Percentiles rank a stretch among this genome's conserved stretches.
Conservation (phyloP, 2,888 invertebrate genomes). For the Chironomus tentans region DNA sequence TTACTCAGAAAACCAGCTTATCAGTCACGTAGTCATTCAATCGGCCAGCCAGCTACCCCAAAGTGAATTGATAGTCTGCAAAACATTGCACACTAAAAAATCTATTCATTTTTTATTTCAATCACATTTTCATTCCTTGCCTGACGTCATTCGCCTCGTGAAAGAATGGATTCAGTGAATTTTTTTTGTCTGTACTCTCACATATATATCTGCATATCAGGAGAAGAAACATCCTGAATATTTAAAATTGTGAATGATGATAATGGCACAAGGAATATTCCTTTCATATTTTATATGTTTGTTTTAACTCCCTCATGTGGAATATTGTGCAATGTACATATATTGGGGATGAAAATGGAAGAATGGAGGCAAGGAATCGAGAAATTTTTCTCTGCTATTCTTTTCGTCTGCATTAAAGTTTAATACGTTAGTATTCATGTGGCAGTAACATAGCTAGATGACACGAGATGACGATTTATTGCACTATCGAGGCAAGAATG, state of each 20-base stretch:
- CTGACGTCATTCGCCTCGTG: not conserved
- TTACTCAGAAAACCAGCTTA: no score
- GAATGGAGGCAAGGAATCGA: not conserved
- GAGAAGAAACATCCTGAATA: not conserved
- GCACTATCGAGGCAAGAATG: conserved; percentile 2
- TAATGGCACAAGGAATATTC: conserved; percentile 8
- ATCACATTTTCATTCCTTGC: not conserved
- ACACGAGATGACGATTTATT: conserved; percentile 8
- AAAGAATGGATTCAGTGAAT: not conserved
- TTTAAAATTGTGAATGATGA: conserved; percentile 10
- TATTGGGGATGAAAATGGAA: not conserved
- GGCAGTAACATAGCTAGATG: not conserved
- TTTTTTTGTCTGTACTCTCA: not conserved
- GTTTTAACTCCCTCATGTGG: conserved; percentile 1
- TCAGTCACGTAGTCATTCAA: no score
- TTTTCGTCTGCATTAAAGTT: not conserved
- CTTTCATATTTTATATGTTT: conserved; percentile 8
- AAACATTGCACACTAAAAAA: no score
- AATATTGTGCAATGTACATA: not conserved
- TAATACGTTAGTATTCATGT: conserved; percentile 5
- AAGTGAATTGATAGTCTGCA: no score
- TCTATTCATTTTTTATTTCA: not conserved
- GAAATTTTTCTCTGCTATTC: not conserved
- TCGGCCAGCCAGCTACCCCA: no score
- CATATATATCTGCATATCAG: not conserved